Conservation (phyloP, 2,888 invertebrate genomes). For the Ormyrus labotus region DNA sequence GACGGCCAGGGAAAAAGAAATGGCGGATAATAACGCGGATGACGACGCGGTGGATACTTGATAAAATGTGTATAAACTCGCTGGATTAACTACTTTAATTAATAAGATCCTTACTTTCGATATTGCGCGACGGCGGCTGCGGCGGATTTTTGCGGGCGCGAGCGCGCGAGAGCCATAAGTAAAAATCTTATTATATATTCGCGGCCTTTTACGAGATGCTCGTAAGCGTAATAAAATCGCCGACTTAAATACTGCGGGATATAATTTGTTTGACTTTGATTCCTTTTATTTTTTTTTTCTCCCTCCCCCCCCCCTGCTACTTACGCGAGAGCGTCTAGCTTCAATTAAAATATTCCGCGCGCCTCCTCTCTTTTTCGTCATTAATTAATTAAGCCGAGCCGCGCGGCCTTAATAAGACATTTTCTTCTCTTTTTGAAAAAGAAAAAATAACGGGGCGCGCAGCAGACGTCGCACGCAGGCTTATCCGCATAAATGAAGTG, state of each 20-base stretch:
- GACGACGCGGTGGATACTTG: constrained; percentile 29
- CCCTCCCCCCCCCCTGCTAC: background rate
- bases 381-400: constrained; percentile 45
- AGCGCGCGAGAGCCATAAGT: background rate
- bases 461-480: background rate
- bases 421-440: background rate
- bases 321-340: constrained; percentile 20
- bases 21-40: background rate
- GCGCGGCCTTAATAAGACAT: constrained; percentile 26
- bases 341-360: constrained; percentile 45
- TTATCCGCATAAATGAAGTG: constrained; percentile 22
- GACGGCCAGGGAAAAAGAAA: background rate
- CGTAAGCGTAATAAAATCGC: constrained; percentile 49
- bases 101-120: constrained; percentile 43
- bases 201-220: constrained; percentile 28
- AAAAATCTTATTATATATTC: background rate
- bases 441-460: too few relatives aligned
- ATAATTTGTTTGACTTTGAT: constrained; percentile 46
- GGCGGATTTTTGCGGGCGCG: too few relatives aligned
- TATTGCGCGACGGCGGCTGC: background rate
- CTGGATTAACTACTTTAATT: constrained; percentile 52
- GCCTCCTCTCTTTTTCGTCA: constrained; percentile 25
- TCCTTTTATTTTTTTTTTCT: constrained; percentile 5
- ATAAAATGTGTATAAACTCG: constrained; percentile 41
- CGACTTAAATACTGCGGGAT: constrained; percentile 33